phyloP scores from a whole-genome alignment of 2,113 vertebrate species.

The Zosterops borbonicus region DNA sequence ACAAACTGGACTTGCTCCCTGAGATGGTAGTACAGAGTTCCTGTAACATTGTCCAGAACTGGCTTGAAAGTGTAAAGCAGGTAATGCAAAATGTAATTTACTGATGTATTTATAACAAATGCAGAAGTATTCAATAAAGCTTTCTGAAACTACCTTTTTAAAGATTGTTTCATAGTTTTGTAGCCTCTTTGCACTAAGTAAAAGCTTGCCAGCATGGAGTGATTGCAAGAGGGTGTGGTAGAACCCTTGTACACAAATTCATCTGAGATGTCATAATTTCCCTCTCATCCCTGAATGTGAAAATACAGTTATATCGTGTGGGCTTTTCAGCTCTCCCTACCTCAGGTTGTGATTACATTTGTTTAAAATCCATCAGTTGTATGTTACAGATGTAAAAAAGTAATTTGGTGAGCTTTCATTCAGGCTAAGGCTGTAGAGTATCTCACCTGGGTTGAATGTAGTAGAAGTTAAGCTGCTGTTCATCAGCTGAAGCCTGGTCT shows the following conservation, averaged over 20 bases:
- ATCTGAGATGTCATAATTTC: neutral
- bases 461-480: neutral
- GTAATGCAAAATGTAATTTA: neutral
- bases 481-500: neutral
- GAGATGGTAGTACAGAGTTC: neutral
- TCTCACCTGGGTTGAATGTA: neutral
- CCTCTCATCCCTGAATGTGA: neutral
- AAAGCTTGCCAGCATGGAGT: neutral
- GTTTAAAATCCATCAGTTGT: neutral
- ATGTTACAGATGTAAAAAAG: neutral
- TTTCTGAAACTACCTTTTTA: neutral
- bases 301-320: neutral
- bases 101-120: neutral
- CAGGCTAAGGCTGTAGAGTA: neutral
- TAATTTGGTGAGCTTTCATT: neutral
- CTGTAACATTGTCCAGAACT: neutral
- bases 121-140: conserved; percentile 32
- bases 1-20: neutral
- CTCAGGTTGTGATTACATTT: neutral
- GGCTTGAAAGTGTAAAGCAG: neutral
- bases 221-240: neutral
- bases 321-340: neutral
- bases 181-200: neutral
- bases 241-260: neutral
- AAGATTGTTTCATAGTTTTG: neutral